Percentiles rank a stretch among this genome's conserved stretches.
These are phyloP conservation scores for Cantharis rustica DNA, from an alignment of 2,888 invertebrate species.

Conservation along the genomic window DNA sequence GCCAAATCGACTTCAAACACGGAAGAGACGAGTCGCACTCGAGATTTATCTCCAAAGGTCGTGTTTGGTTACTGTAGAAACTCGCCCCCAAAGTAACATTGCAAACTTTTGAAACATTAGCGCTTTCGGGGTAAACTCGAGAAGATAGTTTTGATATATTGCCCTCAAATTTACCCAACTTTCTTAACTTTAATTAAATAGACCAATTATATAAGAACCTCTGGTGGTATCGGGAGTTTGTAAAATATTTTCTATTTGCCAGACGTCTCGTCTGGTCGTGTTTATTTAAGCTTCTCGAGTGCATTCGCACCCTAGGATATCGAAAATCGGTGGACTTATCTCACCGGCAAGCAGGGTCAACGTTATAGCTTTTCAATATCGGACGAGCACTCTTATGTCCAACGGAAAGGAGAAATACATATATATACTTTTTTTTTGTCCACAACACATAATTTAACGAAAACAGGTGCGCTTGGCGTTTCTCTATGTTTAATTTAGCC, in stretches of 20 bases:
- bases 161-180: constrained; percentile 7
- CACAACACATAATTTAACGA: not conserved
- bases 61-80: constrained; percentile 13
- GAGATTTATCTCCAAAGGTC: constrained; percentile 1
- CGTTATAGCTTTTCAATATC: not conserved
- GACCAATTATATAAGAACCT: not conserved
- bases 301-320: not conserved
- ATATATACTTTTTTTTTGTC: not conserved
- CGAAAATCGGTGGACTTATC: not conserved
- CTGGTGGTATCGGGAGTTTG: not conserved
- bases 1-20: not conserved
- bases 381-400: not conserved
- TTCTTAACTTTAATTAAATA: constrained; percentile 17
- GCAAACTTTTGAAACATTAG: constrained; percentile 33
- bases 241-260: not conserved
- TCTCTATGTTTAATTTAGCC: not conserved
- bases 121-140: constrained; percentile 29
- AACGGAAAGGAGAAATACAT: too few relatives aligned
- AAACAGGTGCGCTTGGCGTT: not conserved
- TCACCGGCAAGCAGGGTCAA: not conserved
- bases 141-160: constrained; percentile 36
- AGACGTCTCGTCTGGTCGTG: not conserved
- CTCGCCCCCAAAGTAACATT: constrained; percentile 33
- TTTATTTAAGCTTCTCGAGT: not conserved
- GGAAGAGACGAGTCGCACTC: not conserved